A percentile compares a stretch with the other conserved stretches of the same genome.
Conservation (phyloP, 2,113 vertebrate species). For the Onychorhynchus coronatus region DNA sequence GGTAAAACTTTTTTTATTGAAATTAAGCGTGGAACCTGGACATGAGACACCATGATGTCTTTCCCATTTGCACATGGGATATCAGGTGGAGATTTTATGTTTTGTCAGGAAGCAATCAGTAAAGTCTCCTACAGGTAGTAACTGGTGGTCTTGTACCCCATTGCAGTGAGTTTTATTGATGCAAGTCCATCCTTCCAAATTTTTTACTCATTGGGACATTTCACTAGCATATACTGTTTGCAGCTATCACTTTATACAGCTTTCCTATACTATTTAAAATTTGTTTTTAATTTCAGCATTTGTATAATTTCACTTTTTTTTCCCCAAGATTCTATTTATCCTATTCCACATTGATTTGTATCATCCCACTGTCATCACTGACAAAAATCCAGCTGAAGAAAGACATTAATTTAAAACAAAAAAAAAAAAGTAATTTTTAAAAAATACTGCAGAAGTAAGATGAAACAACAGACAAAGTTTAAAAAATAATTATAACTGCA, state of each 20-base stretch:
- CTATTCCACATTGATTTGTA: background rate
- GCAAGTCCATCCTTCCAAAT: background rate
- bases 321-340: background rate
- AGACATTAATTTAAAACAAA: background rate
- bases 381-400: background rate
- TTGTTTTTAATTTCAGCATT: background rate
- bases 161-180: background rate
- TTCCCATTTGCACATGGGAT: fast-evolving
- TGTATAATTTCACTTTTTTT: background rate
- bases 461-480: background rate
- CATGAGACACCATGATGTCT: background rate
- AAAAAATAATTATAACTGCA: background rate
- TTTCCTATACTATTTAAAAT: background rate
- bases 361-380: background rate
- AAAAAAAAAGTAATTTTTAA: background rate
- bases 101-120: background rate
- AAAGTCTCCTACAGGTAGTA: background rate
- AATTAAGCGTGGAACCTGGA: background rate
- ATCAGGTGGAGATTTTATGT: background rate
- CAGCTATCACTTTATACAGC: background rate
- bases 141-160: background rate
- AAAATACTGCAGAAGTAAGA: background rate
- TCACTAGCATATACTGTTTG: background rate
- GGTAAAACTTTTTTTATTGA: background rate
- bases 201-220: background rate